Percentiles rank a stretch among this genome's conserved stretches.
These are phyloP conservation scores for Chrysolina americana DNA, from an alignment of 2,888 invertebrate species.

Conservation along the genomic window DNA sequence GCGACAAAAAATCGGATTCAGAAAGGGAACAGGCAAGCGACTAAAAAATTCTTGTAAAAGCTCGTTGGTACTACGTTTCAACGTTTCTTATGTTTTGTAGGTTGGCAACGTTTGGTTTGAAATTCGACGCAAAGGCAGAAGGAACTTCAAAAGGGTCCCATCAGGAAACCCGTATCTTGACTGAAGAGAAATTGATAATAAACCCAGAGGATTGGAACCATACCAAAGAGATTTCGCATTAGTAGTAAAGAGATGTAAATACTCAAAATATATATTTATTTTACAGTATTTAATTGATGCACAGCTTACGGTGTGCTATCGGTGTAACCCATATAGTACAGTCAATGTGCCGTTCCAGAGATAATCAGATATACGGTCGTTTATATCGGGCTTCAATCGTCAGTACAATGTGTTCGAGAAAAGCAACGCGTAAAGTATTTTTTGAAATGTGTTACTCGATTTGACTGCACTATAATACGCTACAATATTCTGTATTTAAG, in stretches of 20 bases:
- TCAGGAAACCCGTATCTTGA: conserved; percentile 7
- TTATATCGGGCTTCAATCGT: not conserved
- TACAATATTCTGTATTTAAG: conserved; percentile 48
- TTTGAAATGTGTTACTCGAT: not conserved
- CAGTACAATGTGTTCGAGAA: not conserved
- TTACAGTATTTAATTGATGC: conserved; percentile 34
- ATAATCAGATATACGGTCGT: not conserved
- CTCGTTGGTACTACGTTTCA: not conserved
- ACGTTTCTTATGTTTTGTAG: not conserved
- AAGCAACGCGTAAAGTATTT: not conserved
- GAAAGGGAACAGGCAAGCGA: not conserved
- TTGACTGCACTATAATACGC: conserved; percentile 26
- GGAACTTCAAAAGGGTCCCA: conserved; percentile 31
- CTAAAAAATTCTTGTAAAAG: not conserved
- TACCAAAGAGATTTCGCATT: conserved; percentile 61
- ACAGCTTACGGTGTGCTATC: conserved; percentile 43
- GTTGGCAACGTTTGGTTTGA: not conserved
- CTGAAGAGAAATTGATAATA: conserved; percentile 33
- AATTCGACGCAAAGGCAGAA: conserved; percentile 17
- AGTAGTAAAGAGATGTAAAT: conserved; percentile 55
- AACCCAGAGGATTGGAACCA: conserved; percentile 47
- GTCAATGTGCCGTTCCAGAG: conserved; percentile 20
- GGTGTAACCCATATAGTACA: conserved; percentile 43
- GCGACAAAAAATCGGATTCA: not conserved
- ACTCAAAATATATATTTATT: conserved; percentile 49